Evolutionary conservation across 2,888 invertebrate species (phyloP), one percentile per base, ranked within the genome.

Genomic region (Campoplex nolae): DNA sequence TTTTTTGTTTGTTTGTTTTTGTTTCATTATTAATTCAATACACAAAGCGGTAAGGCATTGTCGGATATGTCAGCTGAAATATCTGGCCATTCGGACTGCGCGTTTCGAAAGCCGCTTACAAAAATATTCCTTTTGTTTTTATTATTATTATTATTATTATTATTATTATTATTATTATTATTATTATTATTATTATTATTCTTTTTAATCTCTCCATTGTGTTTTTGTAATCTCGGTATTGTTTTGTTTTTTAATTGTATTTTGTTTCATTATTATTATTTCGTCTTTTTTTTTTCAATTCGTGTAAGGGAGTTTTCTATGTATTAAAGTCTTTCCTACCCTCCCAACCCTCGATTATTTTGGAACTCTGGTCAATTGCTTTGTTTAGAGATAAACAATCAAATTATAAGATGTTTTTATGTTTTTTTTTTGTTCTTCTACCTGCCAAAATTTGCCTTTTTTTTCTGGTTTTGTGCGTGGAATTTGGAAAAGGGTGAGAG

Each of bases 1-100:
- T 65, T 54, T 38, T 68, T 73, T 80, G 28, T 32, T 82, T 78
- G 23, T 51, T 65, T 71, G 67, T 54, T 38, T 68, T 73, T 80
- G 28, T 32, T 82, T 78, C 51, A 77, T 77, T 80, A 35, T 89
- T 90, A 90, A 89, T 91, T 92, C 91, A 91, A 92, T 90, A 92
- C 90, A 89, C 91, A 92, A 94, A 94, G 94, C 94, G 91, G 92
- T 94, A 94, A 94, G 94, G 94, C 94, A 94, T 94, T 93, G 92
- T 93, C 92, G 92, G 94, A 94, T 94, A 94, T 94, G 93, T 94
- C 91, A 92, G 93, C 94, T 93, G 93, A 92, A 92, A 92, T 93
- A 91, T 93, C 91, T 90, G 92, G 91, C 92, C 90, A 90, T 92
- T 91, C 91, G 91, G 91, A 91, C 90, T 88, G 90, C 90, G 92